Evolutionary conservation across 2,113 vertebrate species (phyloP), one percentile per base, ranked within the genome.

Genomic region (Rhinolophus ferrumequinum): DNA sequence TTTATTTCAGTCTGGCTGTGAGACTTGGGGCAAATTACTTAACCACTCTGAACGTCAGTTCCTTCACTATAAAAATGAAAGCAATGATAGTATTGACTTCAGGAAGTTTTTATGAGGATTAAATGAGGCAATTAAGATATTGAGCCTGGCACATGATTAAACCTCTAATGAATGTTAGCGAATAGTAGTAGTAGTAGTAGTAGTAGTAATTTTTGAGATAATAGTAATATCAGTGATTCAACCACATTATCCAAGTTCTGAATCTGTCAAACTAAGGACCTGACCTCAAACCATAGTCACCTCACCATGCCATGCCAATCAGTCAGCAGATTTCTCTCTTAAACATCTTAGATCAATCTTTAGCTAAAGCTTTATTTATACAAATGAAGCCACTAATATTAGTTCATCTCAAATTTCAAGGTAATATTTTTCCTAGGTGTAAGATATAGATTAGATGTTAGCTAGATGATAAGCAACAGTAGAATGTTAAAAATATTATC

Each of bases 321-420:
- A 70, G 24, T 24, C 54, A 41, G 22, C 15, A 30, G 22, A 1
- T 28, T 13, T 41, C 11, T 47, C 10, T 28, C 21, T 70, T 58
- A 85, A 38, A 60, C 22, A 19, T 9, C 8, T 93, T 50, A 60
- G n/a, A 62, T 16, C 13, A 24, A 3, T 90, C 33, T 35, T 50
- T 95, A 70, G 58, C 21, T 66, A 38, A 76, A 81, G 19, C 19
- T 19, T 86, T 73, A 38, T 77, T 64, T 94, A 88, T 47, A 33
- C 81, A 79, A 94, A 87, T 73, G 28, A 94, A 93, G 30, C 9
- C 28, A 54, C 62, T 70, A 44, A n/a, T 75, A 62, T 84, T 64
- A 79, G 38, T 67, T 76, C 24, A 67, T 94, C 50, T 67, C 13
- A 87, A 64, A 83, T 92, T 88, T 94, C 91, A 89, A 50, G 3